phyloP scores from a whole-genome alignment of 1,140 invertebrate genomes.

The Patella vulgata region DNA sequence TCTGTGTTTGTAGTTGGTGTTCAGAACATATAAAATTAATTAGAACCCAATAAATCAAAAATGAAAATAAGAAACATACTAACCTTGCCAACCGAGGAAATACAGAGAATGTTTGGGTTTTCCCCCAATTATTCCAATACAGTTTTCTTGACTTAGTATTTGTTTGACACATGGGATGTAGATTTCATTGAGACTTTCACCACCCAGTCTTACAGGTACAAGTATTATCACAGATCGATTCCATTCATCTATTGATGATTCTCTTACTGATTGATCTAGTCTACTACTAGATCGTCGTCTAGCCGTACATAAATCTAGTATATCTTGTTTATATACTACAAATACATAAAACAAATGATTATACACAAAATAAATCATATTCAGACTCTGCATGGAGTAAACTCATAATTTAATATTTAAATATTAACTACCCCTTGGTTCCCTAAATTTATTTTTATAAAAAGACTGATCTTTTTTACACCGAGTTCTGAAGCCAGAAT shows the following conservation, averaged over 20 bases:
- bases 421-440: no score
- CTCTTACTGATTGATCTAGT: background rate
- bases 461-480: no score
- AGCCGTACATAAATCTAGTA: conserved; percentile 62
- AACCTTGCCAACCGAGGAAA: conserved; percentile 88
- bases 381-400: background rate
- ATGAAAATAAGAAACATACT: no score
- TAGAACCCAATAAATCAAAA: no score
- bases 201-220: conserved; percentile 85
- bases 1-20: no score
- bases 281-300: conserved; percentile 27
- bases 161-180: conserved; percentile 83
- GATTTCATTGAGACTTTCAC: conserved; percentile 83
- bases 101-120: conserved; percentile 90
- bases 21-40: no score
- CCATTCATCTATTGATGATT: conserved; percentile 43
- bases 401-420: background rate
- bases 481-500: no score
- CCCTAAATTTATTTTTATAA: no score
- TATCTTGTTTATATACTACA: conserved; percentile 68
- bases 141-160: conserved; percentile 81
- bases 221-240: conserved; percentile 86
- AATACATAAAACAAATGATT: conserved; percentile 13
- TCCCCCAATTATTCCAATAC: conserved; percentile 91
- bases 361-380: conserved; percentile 9